These are phyloP conservation scores for Cynoglossus semilaevis DNA, from an alignment of 2,113 vertebrate genomes.

Conservation along the genomic window DNA sequence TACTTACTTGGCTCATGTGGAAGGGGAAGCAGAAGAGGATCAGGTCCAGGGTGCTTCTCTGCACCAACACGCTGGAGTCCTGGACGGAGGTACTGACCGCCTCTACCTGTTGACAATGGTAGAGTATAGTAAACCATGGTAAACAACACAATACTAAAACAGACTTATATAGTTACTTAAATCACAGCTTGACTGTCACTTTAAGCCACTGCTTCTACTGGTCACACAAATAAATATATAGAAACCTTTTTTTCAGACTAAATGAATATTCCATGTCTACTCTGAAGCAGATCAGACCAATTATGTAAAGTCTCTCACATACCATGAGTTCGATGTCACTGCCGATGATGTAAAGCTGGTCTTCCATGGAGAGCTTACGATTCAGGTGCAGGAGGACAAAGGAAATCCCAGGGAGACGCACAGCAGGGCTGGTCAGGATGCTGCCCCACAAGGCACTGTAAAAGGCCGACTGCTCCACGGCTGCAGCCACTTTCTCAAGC, in stretches of 20 bases:
- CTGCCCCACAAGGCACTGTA: slow-evolving; percentile 98
- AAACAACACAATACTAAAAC: not conserved
- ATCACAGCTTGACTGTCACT: too few species aligned
- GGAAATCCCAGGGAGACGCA: slow-evolving; percentile 92
- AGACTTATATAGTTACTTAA: not conserved
- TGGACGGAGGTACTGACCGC: slow-evolving; percentile 97
- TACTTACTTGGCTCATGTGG: slow-evolving; percentile 98
- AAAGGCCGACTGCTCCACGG: slow-evolving; percentile 94
- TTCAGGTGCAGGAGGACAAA: slow-evolving; percentile 96
- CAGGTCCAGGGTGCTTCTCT: slow-evolving; percentile 95
- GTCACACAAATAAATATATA: too few species aligned
- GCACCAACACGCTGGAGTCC: slow-evolving; percentile 96
- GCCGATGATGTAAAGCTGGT: slow-evolving; percentile 97
- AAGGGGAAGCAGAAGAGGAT: slow-evolving; percentile 99
- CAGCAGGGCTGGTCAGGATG: slow-evolving; percentile 94
- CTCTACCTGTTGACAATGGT: slow-evolving; percentile 84
- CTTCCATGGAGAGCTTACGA: slow-evolving; percentile 98
- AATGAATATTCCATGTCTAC: too few species aligned
- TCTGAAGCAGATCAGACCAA: not conserved
- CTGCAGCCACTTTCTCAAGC: slow-evolving; percentile 93
- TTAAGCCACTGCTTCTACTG: too few species aligned
- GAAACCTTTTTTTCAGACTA: too few species aligned
- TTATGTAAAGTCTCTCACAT: slow-evolving; percentile 18
- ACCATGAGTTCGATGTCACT: slow-evolving; percentile 99
- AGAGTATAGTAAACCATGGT: not conserved